Conservation (phyloP, 2,888 invertebrate genomes). For the Cheilosia soror region DNA sequence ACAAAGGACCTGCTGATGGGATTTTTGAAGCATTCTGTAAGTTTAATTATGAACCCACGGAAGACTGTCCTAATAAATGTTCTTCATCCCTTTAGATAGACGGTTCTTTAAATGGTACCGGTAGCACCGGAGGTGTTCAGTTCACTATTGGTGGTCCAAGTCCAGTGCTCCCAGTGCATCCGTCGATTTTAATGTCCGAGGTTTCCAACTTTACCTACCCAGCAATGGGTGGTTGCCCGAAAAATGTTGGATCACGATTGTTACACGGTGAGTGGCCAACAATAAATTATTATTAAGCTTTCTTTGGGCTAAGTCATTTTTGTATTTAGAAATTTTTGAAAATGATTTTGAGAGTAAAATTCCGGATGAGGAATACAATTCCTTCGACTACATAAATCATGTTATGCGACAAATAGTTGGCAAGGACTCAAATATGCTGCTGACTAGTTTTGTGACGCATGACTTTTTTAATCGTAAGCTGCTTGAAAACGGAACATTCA, state of each 20-base stretch:
- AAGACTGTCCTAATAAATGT: not conserved
- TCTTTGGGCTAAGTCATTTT: not conserved
- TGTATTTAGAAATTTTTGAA: conserved; percentile 79
- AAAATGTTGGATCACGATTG: conserved; percentile 80
- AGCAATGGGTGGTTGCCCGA: conserved; percentile 81
- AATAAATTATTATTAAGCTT: not conserved
- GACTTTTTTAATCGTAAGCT: conserved; percentile 81
- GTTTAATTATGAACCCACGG: not conserved
- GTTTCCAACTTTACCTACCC: conserved; percentile 69
- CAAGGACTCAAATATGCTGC: conserved; percentile 83
- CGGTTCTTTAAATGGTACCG: conserved; percentile 76
- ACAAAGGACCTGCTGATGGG: conserved; percentile 78
- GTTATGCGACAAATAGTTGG: conserved; percentile 80
- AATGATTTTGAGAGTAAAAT: conserved; percentile 81
- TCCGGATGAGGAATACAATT: conserved; percentile 80
- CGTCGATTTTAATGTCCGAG: conserved; percentile 78
- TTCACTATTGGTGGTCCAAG: conserved; percentile 82
- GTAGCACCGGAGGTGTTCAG: conserved; percentile 81
- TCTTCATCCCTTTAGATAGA: not conserved
- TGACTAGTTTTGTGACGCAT: conserved; percentile 83
- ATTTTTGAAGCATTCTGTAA: not conserved
- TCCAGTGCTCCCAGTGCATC: conserved; percentile 81
- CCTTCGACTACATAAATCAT: conserved; percentile 79
- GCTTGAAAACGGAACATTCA: conserved; percentile 83
- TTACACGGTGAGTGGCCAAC: conserved; percentile 77